Base-by-base conservation (phyloP, 2,888 invertebrate genomes). In the Hirtodrosophila trivittata region DNA sequence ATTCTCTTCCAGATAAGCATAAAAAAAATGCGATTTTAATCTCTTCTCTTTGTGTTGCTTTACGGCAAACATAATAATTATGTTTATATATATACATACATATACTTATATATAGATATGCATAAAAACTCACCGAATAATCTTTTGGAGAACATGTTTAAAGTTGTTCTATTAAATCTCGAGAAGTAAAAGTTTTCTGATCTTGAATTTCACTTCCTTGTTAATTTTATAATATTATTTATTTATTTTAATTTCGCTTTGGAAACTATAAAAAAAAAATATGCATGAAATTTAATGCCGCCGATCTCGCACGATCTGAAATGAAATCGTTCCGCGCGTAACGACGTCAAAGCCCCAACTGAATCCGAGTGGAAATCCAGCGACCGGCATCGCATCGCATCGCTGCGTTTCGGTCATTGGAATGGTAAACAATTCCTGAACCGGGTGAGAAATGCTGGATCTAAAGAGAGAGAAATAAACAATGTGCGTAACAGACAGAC, bases 271-370 rank as follows among this genome's bases (percentile, higher is more conserved):
- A 41, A 28, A 32, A 30, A 46, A 26, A 26, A 14, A 25, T 25
- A n/a, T n/a, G n/a, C 5, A 9, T 28, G 28, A 28, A n/a, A n/a
- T 46, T 43, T 14, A 21, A 38, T 21, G 43, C 14, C 46, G 52
- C 42, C 66, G 72, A 64, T 73, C 65, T 59, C 52, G 45, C 73
- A 38, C 70, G 42, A 16, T 2, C 25, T 12, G 13, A 10, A 70
- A 13, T 16, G n/a, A 4, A 49, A 49, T 5, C 45, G 43, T 25
- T 67, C 69, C 72, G 76, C 66, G 56, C 65, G 49, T 47, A 64
- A 70, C 81, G 66, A 66, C 76, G 68, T 51, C 66, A 32, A 62
- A 55, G 41, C 26, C 63, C 49, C 72, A 69, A 84, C 86, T 84
- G 59, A 77, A 55, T 35, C 37, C 33, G 46, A 65, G 54, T 42